These are phyloP conservation scores for Stenotaenia linearis DNA, from an alignment of 2,888 invertebrate species.

Conservation along the genomic window DNA sequence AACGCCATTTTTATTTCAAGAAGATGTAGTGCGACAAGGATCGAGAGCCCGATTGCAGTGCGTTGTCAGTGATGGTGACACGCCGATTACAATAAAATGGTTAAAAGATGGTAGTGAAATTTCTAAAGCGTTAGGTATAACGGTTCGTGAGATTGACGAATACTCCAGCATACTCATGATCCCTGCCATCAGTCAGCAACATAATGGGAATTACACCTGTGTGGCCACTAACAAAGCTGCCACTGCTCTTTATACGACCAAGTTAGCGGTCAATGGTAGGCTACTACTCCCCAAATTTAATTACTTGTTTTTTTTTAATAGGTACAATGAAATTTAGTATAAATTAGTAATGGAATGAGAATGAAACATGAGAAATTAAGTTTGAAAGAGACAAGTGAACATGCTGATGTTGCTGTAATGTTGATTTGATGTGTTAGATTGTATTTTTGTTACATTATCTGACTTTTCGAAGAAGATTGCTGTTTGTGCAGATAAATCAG, in stretches of 20 bases:
- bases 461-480: no score
- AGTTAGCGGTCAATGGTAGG: constrained; percentile 22
- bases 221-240: neutral
- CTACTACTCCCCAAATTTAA: neutral
- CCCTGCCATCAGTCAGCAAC: neutral
- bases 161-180: constrained; percentile 24
- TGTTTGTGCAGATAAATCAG: no score
- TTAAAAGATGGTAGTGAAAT: neutral
- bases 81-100: constrained; percentile 15
- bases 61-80: constrained; percentile 24
- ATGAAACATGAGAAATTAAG: no score
- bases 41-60: neutral
- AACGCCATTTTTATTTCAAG: constrained; percentile 27
- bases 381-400: no score
- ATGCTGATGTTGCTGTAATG: no score
- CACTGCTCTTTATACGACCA: neutral
- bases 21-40: constrained; percentile 5
- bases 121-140: neutral
- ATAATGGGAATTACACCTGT: constrained; percentile 28
- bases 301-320: neutral
- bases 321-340: neutral
- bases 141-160: neutral
- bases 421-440: no score
- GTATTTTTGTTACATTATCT: no score
- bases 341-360: no score